Base-by-base conservation (phyloP, 2,888 invertebrate species). In the Drosophila mimetica region DNA sequence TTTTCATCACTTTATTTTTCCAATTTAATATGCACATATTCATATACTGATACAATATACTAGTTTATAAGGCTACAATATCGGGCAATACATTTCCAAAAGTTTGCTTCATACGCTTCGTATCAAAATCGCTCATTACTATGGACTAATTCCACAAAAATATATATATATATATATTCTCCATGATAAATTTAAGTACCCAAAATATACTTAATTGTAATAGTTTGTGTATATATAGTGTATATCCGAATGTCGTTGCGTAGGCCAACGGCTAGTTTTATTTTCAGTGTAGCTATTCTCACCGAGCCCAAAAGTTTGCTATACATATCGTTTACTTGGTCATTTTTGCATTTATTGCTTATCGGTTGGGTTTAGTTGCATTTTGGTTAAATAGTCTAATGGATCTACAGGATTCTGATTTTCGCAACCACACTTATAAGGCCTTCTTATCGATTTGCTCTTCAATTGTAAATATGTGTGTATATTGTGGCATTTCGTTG, bases 401-500 rank as follows among this genome's bases (percentile, higher is more conserved):
- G 39, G 22, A 14, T 25, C 44, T 28, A 50, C 9, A 32, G 20
- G 22, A 14, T 44, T 22, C 16, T 13, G 6, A 2, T 51, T 28
- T 25, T n/a, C 6, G 13, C 22, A 14, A 42, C 18, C 13, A n/a
- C 6, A 28, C 20, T 13, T 16, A 16, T 36, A 53, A 9, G 55
- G 9, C n/a, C n/a, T n/a, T n/a, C n/a, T n/a, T 28, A n/a, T 13
- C 44, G 44, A 25, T 16, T 25, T 13, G 41, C 34, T 65, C 76
- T 82, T 82, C 76, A 72, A 60, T 82, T 63, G 30, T 82, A 61
- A 9, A 55, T 55, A 32, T 34, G 54, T 30, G 1, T 11, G 76
- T 69, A 53, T 59, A 14, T 55, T 53, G 32, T 59, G 58, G 59
- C 41, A 59, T 60, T 52, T 36, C 25, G 3, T 55, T 55, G 51